Conservation (phyloP, 2,888 invertebrate genomes). For the Acleris emargana region DNA sequence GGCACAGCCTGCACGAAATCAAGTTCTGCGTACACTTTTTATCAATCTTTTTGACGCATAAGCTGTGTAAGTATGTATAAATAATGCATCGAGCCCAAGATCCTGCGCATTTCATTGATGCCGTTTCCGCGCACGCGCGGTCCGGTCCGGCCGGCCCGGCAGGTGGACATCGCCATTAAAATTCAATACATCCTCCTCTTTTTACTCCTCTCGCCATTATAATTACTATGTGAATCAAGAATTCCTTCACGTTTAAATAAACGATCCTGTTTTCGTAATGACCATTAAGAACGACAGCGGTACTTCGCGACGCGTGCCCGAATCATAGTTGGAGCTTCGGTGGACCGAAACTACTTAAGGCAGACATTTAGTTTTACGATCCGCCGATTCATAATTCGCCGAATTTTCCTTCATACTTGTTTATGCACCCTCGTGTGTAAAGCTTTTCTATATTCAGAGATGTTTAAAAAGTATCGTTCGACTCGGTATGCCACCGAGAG, state of each 20-base stretch:
- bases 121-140: slow-evolving; percentile 55
- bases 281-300: slow-evolving; percentile 31
- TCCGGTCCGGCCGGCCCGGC: slow-evolving; percentile 45
- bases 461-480: slow-evolving; percentile 12
- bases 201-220: slow-evolving; percentile 47
- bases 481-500: slow-evolving; percentile 54
- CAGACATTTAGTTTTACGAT: background rate
- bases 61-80: slow-evolving; percentile 36
- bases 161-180: slow-evolving; percentile 44
- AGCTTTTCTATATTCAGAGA: slow-evolving; percentile 16
- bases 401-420: slow-evolving; percentile 13
- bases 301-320: slow-evolving; percentile 36
- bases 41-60: slow-evolving; percentile 36
- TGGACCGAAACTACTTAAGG: background rate
- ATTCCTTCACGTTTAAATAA: slow-evolving; percentile 29
- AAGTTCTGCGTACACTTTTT: slow-evolving; percentile 31
- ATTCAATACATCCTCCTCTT: slow-evolving; percentile 49
- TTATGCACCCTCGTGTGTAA: slow-evolving; percentile 29
- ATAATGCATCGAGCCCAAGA: slow-evolving; percentile 29
- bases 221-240: slow-evolving; percentile 32
- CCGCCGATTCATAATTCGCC: slow-evolving; percentile 11
- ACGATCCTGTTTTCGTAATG: slow-evolving; percentile 39
- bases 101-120: slow-evolving; percentile 39
- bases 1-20: slow-evolving; percentile 25
- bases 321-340: background rate